Conservation (phyloP, 1,140 invertebrate species). For the Papilio machaon region DNA sequence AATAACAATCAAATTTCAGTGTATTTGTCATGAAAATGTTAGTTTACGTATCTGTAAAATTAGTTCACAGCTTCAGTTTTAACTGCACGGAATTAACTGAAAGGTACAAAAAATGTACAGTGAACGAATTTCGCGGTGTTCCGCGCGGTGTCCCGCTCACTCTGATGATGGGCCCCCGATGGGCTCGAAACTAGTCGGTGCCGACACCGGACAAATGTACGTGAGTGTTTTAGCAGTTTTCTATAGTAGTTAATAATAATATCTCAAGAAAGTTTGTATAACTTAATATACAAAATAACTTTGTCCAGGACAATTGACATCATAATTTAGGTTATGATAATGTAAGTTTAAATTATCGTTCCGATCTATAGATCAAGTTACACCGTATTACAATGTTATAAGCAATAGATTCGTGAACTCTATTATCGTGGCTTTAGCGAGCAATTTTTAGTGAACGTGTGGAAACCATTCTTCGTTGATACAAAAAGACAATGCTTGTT, state of each 20-base stretch:
- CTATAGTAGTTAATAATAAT: too few relatives aligned
- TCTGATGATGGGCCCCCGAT: too few relatives aligned
- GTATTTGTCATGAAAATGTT: too few relatives aligned
- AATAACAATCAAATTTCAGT: background rate
- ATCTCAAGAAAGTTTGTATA: too few relatives aligned
- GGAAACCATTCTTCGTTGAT: conserved; percentile 41
- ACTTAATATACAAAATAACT: conserved; percentile 22
- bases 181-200: too few relatives aligned
- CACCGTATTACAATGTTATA: conserved; percentile 43
- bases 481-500: background rate
- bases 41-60: too few relatives aligned
- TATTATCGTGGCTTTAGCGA: conserved; percentile 36
- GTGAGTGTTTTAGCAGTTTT: too few relatives aligned
- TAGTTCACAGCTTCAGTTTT: too few relatives aligned
- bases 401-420: conserved; percentile 36
- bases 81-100: background rate
- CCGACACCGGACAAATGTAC: too few relatives aligned
- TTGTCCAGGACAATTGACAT: conserved; percentile 50
- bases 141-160: too few relatives aligned
- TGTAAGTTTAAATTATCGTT: conserved; percentile 42
- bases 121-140: too few relatives aligned
- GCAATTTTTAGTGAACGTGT: conserved; percentile 43
- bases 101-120: background rate
- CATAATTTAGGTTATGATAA: conserved; percentile 59
- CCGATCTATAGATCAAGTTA: conserved; percentile 43